Conservation (phyloP, 2,797 vertebrate species). For the Discoglossus pictus region DNA sequence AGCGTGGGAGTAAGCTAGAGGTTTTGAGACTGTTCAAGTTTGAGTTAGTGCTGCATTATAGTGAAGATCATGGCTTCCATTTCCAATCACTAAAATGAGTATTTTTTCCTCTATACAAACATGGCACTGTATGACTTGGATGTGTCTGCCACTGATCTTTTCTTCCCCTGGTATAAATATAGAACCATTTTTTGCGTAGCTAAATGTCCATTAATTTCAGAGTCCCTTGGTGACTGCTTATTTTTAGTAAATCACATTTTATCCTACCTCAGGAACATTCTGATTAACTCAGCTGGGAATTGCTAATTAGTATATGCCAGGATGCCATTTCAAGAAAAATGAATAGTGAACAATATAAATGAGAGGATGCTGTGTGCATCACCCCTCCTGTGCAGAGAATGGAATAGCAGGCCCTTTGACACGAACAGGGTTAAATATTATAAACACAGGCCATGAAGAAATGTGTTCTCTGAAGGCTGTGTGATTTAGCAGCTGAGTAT, state of each 20-base stretch:
- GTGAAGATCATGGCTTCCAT: too few relatives aligned
- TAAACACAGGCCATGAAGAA: neutral
- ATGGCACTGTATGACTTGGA: too few relatives aligned
- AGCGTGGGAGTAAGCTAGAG: too few relatives aligned
- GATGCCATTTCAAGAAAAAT: slow-evolving; percentile 16
- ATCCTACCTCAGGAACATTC: slow-evolving; percentile 10
- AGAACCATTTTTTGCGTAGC: too few relatives aligned
- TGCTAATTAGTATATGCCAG: slow-evolving; percentile 21
- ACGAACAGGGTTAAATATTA: neutral
- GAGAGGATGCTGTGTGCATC: neutral
- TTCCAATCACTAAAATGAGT: too few relatives aligned
- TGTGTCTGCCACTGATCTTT: too few relatives aligned
- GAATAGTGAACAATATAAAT: neutral
- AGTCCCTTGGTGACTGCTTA: slow-evolving; percentile 4
- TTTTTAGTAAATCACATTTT: slow-evolving; percentile 30
- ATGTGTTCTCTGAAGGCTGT: neutral
- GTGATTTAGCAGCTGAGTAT: neutral
- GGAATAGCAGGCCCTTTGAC: neutral
- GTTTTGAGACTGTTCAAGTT: too few relatives aligned
- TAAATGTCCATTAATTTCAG: slow-evolving; percentile 14
- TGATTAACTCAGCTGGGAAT: slow-evolving; percentile 41
- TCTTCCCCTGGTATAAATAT: too few relatives aligned
- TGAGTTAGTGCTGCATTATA: too few relatives aligned
- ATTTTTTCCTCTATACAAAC: too few relatives aligned
- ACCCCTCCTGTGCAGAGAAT: neutral